Evolutionary conservation across 2,888 invertebrate genomes (phyloP).

Genomic region (Zele albiditarsus): DNA sequence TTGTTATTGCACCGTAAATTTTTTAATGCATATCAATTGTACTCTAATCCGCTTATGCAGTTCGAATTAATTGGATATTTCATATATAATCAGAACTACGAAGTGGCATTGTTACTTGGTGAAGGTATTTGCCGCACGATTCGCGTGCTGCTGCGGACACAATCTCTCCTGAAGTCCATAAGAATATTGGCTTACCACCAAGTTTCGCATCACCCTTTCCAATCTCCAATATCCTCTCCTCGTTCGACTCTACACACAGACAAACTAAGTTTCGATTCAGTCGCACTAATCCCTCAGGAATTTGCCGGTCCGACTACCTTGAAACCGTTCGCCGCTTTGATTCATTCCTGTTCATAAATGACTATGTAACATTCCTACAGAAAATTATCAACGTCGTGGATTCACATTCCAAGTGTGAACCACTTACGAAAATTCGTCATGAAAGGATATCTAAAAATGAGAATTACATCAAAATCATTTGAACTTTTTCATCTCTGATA

Average conservation of each 20-base stretch:
- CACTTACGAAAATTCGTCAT: constrained; percentile 27
- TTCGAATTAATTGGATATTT: constrained; percentile 66
- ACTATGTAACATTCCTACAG: constrained; percentile 34
- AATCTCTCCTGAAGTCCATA: constrained; percentile 41
- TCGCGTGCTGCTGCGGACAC: background rate
- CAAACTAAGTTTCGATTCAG: constrained; percentile 50
- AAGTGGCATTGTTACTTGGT: constrained; percentile 28
- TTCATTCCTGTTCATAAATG: background rate
- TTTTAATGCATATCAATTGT: constrained; percentile 67
- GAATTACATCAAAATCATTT: constrained; percentile 33
- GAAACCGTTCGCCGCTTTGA: constrained; percentile 42
- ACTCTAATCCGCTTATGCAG: constrained; percentile 64
- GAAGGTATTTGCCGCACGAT: constrained; percentile 51
- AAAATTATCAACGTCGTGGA: constrained; percentile 48
- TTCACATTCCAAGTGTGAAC: constrained; percentile 33
- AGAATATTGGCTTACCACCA: constrained; percentile 67
- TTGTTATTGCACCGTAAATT: constrained; percentile 63
- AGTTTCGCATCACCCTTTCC: constrained; percentile 52
- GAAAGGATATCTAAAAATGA: background rate
- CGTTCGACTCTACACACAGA: constrained; percentile 10
- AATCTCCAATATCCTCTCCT: constrained; percentile 44
- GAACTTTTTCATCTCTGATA: constrained; percentile 32
- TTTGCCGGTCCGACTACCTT: constrained; percentile 22
- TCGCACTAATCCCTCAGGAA: constrained; percentile 38
- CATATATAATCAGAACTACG: constrained; percentile 44